These are phyloP conservation scores for Conger conger DNA, from an alignment of 2,113 vertebrate species.

Conservation along the genomic window DNA sequence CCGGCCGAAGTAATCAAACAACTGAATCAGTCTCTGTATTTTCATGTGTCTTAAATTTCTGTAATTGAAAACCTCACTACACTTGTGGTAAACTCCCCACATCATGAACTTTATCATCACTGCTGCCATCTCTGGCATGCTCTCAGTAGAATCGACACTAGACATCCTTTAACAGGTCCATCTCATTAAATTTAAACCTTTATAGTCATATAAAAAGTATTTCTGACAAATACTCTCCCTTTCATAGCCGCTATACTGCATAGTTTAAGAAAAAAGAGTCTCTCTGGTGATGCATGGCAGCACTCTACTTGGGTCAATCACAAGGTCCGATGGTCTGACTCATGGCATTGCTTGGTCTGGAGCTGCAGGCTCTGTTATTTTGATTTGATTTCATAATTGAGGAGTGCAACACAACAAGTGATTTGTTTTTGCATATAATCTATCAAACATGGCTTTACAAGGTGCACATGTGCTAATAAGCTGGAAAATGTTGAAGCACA, in stretches of 20 bases:
- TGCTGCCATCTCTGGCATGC: constrained; percentile 1
- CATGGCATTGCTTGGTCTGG: neutral
- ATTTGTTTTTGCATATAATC: neutral
- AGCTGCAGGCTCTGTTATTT: neutral
- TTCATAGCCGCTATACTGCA: neutral
- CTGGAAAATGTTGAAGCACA: too few relatives aligned
- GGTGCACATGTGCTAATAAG: too few relatives aligned
- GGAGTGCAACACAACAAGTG: neutral
- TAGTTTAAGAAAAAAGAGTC: neutral
- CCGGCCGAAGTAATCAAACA: neutral
- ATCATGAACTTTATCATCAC: neutral
- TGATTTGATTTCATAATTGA: neutral
- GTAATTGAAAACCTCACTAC: neutral
- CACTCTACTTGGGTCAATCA: neutral
- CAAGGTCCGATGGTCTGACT: neutral
- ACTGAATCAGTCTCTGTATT: neutral
- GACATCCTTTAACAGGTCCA: neutral
- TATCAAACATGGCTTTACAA: neutral
- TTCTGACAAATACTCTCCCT: neutral
- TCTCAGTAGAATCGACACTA: neutral
- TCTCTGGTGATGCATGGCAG: neutral
- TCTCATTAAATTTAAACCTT: constrained; percentile 14
- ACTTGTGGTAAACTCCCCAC: neutral
- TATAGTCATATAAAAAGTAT: neutral
- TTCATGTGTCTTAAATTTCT: neutral